phyloP scores from a whole-genome alignment of 2,888 invertebrate genomes.

The Platycheirus albimanus region DNA sequence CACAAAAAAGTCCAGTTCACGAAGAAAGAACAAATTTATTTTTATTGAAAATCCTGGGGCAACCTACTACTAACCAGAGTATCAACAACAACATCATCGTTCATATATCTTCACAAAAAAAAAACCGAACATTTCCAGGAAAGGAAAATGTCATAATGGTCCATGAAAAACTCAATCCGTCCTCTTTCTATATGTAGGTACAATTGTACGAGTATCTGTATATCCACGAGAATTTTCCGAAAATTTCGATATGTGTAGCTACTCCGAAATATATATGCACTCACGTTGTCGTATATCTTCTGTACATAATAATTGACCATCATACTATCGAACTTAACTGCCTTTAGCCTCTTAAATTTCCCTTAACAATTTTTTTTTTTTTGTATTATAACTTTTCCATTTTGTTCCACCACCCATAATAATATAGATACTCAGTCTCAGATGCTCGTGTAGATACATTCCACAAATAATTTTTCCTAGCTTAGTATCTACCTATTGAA shows the following conservation, averaged over 20 bases:
- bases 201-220: too few species aligned
- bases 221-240: constrained; percentile 36
- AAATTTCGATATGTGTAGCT: constrained; percentile 16
- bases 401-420: constrained; percentile 58
- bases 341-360: constrained; percentile 51
- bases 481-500: constrained; percentile 24
- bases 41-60: constrained; percentile 59
- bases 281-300: constrained; percentile 12
- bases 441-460: constrained; percentile 50
- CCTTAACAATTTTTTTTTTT: constrained; percentile 21
- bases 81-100: constrained; percentile 27
- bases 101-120: constrained; percentile 26
- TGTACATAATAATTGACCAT: constrained; percentile 62
- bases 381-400: constrained; percentile 15
- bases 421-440: constrained; percentile 13
- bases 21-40: constrained; percentile 66
- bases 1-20: constrained; percentile 31
- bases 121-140: constrained; percentile 54
- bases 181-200: too few species aligned
- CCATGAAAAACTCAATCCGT: constrained; percentile 55
- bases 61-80: constrained; percentile 50
- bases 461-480: constrained; percentile 64
- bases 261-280: constrained; percentile 23
- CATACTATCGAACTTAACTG: constrained; percentile 20
- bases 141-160: constrained; percentile 72